Conservation (phyloP, 2,888 invertebrate species). For the Cistogaster globosa region DNA sequence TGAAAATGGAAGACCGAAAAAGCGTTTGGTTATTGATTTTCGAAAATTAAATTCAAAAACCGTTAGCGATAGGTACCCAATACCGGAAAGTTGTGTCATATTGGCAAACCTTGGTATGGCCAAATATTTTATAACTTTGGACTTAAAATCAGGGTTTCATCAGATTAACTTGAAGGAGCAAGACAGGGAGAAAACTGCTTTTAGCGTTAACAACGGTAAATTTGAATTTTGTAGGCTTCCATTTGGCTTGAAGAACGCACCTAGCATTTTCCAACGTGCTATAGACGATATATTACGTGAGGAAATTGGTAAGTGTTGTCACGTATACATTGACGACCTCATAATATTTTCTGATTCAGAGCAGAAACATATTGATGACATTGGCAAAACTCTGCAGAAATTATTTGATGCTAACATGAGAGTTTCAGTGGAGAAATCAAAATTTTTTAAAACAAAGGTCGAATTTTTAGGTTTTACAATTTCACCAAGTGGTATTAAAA, state of each 20-base stretch:
- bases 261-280: constrained; percentile 29
- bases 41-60: constrained; percentile 67
- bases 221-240: constrained; percentile 35
- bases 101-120: constrained; percentile 60
- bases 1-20: too few relatives aligned
- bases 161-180: constrained; percentile 58
- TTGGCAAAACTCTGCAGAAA: constrained; percentile 5
- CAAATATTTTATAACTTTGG: constrained; percentile 44
- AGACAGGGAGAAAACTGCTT: constrained; percentile 52
- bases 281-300: constrained; percentile 53
- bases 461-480: constrained; percentile 77
- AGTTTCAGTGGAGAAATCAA: constrained; percentile 32
- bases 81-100: constrained; percentile 54
- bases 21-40: constrained; percentile 52
- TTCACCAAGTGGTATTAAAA: too few relatives aligned
- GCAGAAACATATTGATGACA: constrained; percentile 8
- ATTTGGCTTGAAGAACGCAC: constrained; percentile 35
- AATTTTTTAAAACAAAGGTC: constrained; percentile 75
- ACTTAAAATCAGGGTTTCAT: constrained; percentile 57
- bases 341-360: constrained; percentile 20
- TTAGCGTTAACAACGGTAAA: constrained; percentile 51
- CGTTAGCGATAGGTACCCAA: constrained; percentile 55
- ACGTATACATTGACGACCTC: constrained; percentile 51
- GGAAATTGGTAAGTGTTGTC: constrained; percentile 46
- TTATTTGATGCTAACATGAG: constrained; percentile 46